These are phyloP conservation scores for Melipona bicolor DNA, from an alignment of 2,888 invertebrate genomes.

Conservation along the genomic window DNA sequence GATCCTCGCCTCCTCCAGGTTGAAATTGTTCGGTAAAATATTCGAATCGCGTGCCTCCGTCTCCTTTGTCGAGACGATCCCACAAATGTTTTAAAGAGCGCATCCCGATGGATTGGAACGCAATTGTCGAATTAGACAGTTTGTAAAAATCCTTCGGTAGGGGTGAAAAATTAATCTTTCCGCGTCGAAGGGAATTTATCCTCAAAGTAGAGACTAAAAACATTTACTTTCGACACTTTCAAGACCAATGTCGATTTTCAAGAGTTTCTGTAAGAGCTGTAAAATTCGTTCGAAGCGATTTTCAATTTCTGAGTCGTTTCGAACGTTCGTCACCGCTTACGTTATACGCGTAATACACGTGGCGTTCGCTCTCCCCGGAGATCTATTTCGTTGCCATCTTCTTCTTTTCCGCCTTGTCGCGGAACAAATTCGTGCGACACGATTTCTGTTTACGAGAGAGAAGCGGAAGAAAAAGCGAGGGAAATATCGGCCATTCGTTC, in stretches of 20 bases:
- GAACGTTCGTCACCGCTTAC: too few relatives aligned
- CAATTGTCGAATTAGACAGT: constrained; percentile 22
- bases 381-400: constrained; percentile 59
- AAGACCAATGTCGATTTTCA: too few relatives aligned
- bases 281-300: too few relatives aligned
- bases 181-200: background rate
- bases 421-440: constrained; percentile 76
- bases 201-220: too few relatives aligned
- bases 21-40: background rate
- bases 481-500: constrained; percentile 34
- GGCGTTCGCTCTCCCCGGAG: constrained; percentile 67
- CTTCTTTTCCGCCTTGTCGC: constrained; percentile 56
- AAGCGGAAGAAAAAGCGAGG: background rate
- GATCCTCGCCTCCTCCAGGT: background rate
- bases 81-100: constrained; percentile 6
- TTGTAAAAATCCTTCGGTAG: background rate
- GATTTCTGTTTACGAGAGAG: constrained; percentile 72
- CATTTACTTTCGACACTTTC: too few relatives aligned
- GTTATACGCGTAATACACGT: too few relatives aligned
- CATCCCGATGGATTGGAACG: background rate
- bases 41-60: background rate
- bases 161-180: background rate
- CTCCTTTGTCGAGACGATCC: constrained; percentile 3
- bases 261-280: background rate
- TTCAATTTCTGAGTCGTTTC: too few relatives aligned